These are phyloP conservation scores for Nesoenas mayeri DNA, from an alignment of 2,113 vertebrate genomes.

Conservation along the genomic window DNA sequence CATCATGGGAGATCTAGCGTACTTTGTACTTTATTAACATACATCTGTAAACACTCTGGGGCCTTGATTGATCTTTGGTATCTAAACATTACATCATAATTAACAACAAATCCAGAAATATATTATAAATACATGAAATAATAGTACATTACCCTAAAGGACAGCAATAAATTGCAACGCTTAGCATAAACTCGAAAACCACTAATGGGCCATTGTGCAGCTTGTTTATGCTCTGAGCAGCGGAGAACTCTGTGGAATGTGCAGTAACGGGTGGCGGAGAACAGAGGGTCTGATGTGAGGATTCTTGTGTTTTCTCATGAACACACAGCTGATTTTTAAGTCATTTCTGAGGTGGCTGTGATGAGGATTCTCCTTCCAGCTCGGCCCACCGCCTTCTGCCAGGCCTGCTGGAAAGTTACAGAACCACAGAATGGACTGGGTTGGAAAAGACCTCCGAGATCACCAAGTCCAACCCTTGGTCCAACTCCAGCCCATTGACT, in stretches of 20 bases:
- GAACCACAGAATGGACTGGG: no score
- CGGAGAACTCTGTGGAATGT: conserved; percentile 28
- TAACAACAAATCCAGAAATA: conserved; percentile 63
- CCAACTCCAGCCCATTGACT: no score
- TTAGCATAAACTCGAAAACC: conserved; percentile 65
- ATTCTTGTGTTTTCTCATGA: not conserved
- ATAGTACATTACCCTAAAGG: conserved; percentile 65
- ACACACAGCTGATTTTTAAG: not conserved
- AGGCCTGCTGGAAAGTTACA: fast-evolving
- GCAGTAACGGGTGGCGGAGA: conserved; percentile 2
- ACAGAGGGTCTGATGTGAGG: not conserved
- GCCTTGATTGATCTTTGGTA: conserved; percentile 56
- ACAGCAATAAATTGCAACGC: conserved; percentile 63
- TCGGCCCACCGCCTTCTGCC: not conserved
- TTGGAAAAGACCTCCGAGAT: no score
- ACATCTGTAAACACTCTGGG: conserved; percentile 35
- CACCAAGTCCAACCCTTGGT: no score
- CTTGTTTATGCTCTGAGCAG: conserved; percentile 41
- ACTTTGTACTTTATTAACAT: conserved; percentile 43
- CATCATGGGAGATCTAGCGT: not conserved
- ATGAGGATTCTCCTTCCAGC: not conserved
- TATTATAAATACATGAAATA: conserved; percentile 66
- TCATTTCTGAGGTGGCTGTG: not conserved
- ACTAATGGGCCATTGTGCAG: conserved; percentile 66
- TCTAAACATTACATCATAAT: conserved; percentile 67